Evolutionary conservation across 2,888 invertebrate genomes (phyloP).

Genomic region (Liposcelis brunnea): DNA sequence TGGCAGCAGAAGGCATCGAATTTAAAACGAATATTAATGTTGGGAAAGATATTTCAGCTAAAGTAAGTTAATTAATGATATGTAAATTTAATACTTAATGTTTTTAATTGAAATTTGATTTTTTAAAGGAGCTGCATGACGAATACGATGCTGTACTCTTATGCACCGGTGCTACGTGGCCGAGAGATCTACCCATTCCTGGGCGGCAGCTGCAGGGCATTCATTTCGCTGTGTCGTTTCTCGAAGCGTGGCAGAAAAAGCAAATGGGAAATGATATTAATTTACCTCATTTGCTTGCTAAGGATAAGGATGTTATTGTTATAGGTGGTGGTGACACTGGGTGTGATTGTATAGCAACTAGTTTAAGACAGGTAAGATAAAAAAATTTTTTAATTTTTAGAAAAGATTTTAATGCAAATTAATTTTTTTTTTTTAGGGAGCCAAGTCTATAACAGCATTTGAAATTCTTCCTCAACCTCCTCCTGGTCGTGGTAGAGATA

Average conservation of each 20-base stretch:
- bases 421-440: conserved; percentile 45
- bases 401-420: too few species aligned
- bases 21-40: conserved; percentile 85
- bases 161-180: conserved; percentile 92
- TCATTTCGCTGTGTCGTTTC: conserved; percentile 94
- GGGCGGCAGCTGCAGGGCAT: conserved; percentile 84
- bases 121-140: conserved; percentile 23
- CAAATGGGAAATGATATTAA: conserved; percentile 50
- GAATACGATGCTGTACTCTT: conserved; percentile 76
- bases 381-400: neutral
- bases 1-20: conserved; percentile 73
- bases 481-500: conserved; percentile 58
- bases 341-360: conserved; percentile 97
- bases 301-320: conserved; percentile 85
- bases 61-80: conserved; percentile 26
- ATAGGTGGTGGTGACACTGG: conserved; percentile 85
- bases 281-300: conserved; percentile 51
- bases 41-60: conserved; percentile 75
- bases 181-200: conserved; percentile 71
- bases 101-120: conserved; percentile 37
- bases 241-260: conserved; percentile 92
- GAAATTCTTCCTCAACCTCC: conserved; percentile 94
- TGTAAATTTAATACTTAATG: too few species aligned
- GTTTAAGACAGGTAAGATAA: conserved; percentile 49
- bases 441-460: conserved; percentile 81